Conservation (phyloP, 2,113 vertebrate species). For the Pithys albifrons region DNA sequence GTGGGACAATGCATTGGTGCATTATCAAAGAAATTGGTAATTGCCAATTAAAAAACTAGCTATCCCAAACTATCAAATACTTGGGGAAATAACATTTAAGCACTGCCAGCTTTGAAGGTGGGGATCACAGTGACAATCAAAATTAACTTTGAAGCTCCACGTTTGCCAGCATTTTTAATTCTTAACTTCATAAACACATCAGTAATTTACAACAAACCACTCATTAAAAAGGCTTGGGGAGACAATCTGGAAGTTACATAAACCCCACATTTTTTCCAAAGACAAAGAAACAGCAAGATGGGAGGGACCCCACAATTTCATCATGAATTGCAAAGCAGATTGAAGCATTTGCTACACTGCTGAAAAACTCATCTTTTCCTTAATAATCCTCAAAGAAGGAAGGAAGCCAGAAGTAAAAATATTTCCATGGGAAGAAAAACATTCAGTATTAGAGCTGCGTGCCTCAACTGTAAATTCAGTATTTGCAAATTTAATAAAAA, state of each 20-base stretch:
- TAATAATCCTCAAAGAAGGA: slow-evolving; percentile 9
- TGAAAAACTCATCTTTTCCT: not conserved
- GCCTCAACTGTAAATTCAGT: slow-evolving; percentile 19
- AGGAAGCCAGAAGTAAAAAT: slow-evolving; percentile 55
- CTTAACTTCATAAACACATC: not conserved
- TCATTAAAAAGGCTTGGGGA: not conserved
- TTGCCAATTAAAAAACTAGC: not conserved
- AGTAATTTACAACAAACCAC: not conserved
- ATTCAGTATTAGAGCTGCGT: slow-evolving; percentile 27
- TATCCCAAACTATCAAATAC: not conserved
- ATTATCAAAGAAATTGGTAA: not conserved
- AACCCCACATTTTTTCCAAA: not conserved
- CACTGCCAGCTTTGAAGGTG: not conserved
- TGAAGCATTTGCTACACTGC: not conserved
- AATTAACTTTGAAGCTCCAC: not conserved
- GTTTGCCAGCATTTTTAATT: not conserved
- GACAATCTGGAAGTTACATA: not conserved
- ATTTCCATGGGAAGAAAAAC: slow-evolving; percentile 23
- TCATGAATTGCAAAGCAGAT: not conserved
- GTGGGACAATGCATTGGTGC: not conserved
- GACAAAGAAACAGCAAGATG: not conserved
- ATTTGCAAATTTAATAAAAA: slow-evolving; percentile 22
- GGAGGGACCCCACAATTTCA: not conserved
- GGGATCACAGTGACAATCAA: not conserved
- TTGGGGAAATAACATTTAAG: not conserved